phyloP scores from a whole-genome alignment of 2,797 vertebrate species.

The Podargus strigoides region DNA sequence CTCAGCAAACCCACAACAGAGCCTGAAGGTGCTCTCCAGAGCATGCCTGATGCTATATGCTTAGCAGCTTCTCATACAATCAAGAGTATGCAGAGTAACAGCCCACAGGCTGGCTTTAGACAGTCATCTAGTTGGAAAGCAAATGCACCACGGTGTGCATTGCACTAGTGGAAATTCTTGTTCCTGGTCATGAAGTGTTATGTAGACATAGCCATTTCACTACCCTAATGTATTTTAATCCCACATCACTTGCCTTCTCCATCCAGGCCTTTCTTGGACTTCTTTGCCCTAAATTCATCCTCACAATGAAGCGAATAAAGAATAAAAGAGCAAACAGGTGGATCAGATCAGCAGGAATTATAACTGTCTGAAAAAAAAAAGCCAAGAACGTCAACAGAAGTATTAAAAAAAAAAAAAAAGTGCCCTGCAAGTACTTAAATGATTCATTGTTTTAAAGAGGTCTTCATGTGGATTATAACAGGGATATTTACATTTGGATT shows the following conservation, averaged over 20 bases:
- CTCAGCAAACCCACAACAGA: not conserved
- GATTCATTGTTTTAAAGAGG: not conserved
- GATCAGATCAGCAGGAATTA: not conserved
- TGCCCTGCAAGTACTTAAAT: not conserved
- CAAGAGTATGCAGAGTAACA: not conserved
- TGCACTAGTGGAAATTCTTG: not conserved
- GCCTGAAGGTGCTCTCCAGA: not conserved
- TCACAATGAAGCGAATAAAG: not conserved
- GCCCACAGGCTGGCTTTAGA: not conserved
- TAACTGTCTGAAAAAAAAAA: not conserved
- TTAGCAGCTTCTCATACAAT: not conserved
- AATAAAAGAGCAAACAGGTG: not conserved
- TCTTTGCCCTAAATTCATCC: not conserved
- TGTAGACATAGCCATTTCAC: not conserved
- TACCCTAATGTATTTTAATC: not conserved
- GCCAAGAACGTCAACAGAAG: not conserved
- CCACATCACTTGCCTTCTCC: not conserved
- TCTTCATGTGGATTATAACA: not conserved
- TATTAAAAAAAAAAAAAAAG: not conserved
- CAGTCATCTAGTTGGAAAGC: not conserved
- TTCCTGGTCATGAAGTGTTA: not conserved
- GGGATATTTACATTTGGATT: not conserved
- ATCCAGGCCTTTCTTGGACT: not conserved
- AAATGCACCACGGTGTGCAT: accelerated
- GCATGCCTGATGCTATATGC: not conserved